Evolutionary conservation across 2,888 invertebrate genomes (phyloP).

Genomic region (Hirtodrosophila cameraria): DNA sequence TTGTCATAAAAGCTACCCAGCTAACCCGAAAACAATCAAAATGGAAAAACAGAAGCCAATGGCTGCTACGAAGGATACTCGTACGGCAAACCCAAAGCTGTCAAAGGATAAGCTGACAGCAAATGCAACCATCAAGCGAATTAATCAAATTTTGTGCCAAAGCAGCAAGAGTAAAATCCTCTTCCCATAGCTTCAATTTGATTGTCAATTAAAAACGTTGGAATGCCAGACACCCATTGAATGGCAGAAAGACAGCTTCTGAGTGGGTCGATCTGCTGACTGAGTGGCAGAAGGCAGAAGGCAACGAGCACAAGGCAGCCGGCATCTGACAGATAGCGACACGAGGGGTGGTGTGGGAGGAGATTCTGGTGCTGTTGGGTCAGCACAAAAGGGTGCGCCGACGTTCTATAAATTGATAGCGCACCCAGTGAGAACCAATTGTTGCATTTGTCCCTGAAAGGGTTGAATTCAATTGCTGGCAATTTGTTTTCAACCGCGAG

Average conservation of each 20-base stretch:
- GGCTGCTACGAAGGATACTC: slow-evolving; percentile 22
- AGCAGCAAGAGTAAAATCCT: slow-evolving; percentile 12
- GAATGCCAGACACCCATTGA: slow-evolving; percentile 53
- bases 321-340: slow-evolving; percentile 19
- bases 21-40: slow-evolving; percentile 30
- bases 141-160: slow-evolving; percentile 66
- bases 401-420: slow-evolving; percentile 46
- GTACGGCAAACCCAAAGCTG: slow-evolving; percentile 18
- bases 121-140: slow-evolving; percentile 62
- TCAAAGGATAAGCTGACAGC: slow-evolving; percentile 62
- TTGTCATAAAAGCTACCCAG: slow-evolving; percentile 35
- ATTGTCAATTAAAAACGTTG: slow-evolving; percentile 70
- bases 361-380: slow-evolving; percentile 1
- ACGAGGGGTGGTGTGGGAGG: too few species aligned
- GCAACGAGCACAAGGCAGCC: too few species aligned
- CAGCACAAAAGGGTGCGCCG: slow-evolving; percentile 44
- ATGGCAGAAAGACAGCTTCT: slow-evolving; percentile 25
- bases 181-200: slow-evolving; percentile 40
- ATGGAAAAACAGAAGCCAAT: slow-evolving; percentile 11
- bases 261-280: slow-evolving; percentile 40
- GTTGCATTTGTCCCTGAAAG: slow-evolving; percentile 47
- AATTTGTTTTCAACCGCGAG: slow-evolving; percentile 47
- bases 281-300: slow-evolving; percentile 16
- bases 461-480: slow-evolving; percentile 57
- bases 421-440: slow-evolving; percentile 48